Percentiles rank a stretch among this genome's conserved stretches.
Conservation (phyloP, 2,113 vertebrate genomes). For the Okapia johnstoni region DNA sequence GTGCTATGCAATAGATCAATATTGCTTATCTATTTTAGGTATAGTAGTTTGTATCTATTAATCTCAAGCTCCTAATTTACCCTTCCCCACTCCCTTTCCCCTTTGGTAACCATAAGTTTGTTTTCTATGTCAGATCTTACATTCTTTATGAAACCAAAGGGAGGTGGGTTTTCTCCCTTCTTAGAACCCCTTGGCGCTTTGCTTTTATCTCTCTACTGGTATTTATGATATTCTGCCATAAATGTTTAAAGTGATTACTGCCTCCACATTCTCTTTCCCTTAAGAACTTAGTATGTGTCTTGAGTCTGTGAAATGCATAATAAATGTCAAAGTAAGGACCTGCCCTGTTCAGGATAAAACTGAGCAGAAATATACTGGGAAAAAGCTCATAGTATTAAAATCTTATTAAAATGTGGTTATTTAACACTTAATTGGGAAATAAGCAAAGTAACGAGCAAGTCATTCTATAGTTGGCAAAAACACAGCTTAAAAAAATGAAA, state of each 20-base stretch:
- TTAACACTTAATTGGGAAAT: not conserved
- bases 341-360: not conserved
- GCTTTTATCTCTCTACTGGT: not conserved
- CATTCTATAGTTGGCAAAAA: not conserved
- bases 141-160: not conserved
- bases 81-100: not conserved
- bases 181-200: not conserved
- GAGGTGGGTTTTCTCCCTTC: not conserved
- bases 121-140: not conserved
- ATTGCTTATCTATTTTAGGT: not conserved
- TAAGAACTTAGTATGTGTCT: not conserved
- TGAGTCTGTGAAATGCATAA: not conserved
- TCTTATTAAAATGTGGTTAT: not conserved
- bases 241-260: not conserved
- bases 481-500: not conserved
- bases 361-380: not conserved
- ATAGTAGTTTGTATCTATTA: not conserved
- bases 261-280: not conserved
- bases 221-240: not conserved
- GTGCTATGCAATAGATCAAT: not conserved
- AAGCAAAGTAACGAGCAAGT: not conserved
- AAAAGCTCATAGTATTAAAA: constrained; percentile 7
- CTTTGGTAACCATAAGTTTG: not conserved
- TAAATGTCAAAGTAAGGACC: not conserved
- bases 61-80: not conserved